phyloP scores from a whole-genome alignment of 2,888 invertebrate genomes.

The Sipunculus nudus region DNA sequence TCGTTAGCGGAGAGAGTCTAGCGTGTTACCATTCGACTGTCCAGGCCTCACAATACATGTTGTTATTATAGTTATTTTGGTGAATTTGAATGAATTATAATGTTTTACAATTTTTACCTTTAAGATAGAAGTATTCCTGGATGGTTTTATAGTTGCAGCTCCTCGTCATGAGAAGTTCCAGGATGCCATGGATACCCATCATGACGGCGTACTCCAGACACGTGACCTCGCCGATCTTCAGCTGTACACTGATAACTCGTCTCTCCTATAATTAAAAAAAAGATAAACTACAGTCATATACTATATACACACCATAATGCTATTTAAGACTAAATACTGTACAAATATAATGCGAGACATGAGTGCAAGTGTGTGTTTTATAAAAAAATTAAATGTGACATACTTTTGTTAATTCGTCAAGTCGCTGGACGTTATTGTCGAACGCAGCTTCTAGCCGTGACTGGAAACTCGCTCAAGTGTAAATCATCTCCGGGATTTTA shows the following conservation, averaged over 20 bases:
- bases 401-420: slow-evolving; percentile 33
- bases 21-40: too few species aligned
- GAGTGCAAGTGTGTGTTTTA: too few species aligned
- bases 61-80: too few species aligned
- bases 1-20: too few species aligned
- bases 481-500: slow-evolving; percentile 32
- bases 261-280: slow-evolving; percentile 28
- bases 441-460: slow-evolving; percentile 40
- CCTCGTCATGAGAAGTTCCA: slow-evolving; percentile 22
- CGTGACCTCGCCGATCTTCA: slow-evolving; percentile 41
- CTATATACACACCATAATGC: too few species aligned
- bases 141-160: slow-evolving; percentile 31
- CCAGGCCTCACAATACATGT: too few species aligned
- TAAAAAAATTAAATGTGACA: too few species aligned
- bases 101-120: too few species aligned
- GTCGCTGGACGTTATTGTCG: slow-evolving; percentile 21
- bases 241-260: slow-evolving; percentile 23
- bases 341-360: too few species aligned
- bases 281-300: too few species aligned
- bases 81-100: too few species aligned
- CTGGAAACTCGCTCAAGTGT: slow-evolving; percentile 17
- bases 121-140: slow-evolving; percentile 34
- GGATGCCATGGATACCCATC: slow-evolving; percentile 35
- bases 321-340: too few species aligned
- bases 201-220: slow-evolving; percentile 43